A percentile compares a stretch with the other conserved stretches of the same genome.
Evolutionary conservation across 2,113 vertebrate species (phyloP).

Genomic region (Pyrgilauda ruficollis): DNA sequence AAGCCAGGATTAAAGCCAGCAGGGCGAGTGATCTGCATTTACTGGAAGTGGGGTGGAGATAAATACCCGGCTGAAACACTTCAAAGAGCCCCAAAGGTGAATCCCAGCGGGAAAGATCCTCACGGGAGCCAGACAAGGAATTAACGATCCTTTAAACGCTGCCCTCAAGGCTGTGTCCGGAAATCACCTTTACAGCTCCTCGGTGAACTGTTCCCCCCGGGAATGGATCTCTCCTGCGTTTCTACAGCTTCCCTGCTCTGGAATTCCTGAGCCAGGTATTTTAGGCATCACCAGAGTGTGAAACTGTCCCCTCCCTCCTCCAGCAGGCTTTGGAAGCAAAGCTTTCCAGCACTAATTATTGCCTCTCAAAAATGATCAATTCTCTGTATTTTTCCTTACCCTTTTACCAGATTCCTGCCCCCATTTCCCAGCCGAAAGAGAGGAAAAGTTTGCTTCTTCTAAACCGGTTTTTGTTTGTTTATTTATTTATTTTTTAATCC

Average conservation of each 20-base stretch:
- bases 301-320: background rate
- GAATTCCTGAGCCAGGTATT: background rate
- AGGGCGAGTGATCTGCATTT: background rate
- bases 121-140: background rate
- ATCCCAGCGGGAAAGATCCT: background rate
- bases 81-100: background rate
- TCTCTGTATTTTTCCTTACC: background rate
- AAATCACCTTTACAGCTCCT: accelerated
- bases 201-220: accelerated
- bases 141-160: background rate
- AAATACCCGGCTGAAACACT: background rate
- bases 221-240: accelerated
- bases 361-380: background rate
- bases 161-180: accelerated
- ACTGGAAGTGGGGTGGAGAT: background rate
- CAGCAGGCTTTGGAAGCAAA: background rate
- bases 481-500: background rate
- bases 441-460: background rate
- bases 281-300: accelerated
- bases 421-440: background rate
- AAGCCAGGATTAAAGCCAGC: background rate
- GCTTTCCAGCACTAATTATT: background rate
- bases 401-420: background rate
- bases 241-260: background rate
- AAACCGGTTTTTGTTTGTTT: background rate